phyloP scores from a whole-genome alignment of 2,113 vertebrate species.

The Onychostruthus taczanowskii region DNA sequence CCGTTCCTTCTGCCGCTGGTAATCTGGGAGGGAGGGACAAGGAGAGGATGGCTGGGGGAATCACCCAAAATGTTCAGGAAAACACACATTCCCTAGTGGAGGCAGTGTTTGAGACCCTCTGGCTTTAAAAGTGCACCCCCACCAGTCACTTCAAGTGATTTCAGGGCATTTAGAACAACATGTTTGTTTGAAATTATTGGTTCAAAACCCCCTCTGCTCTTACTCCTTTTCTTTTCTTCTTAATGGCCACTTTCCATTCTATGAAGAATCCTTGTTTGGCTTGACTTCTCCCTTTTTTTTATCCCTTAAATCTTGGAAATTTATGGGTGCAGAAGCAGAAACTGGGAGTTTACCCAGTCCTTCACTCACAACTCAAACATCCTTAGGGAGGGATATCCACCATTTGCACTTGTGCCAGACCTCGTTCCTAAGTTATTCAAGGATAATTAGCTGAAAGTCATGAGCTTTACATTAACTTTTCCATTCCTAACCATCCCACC shows the following conservation, averaged over 20 bases:
- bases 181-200: not conserved
- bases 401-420: not conserved
- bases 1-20: slow-evolving; percentile 95
- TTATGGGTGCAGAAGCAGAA: not conserved
- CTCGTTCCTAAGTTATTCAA: not conserved
- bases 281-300: not conserved
- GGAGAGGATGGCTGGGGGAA: not conserved
- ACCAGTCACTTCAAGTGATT: not conserved
- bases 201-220: not conserved
- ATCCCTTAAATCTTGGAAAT: not conserved
- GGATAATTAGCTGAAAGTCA: not conserved
- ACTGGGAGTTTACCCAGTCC: not conserved
- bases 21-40: slow-evolving; percentile 77
- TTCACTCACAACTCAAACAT: not conserved
- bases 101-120: not conserved
- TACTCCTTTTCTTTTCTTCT: not conserved
- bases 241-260: not conserved
- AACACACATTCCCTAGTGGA: not conserved
- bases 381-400: not conserved
- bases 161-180: not conserved
- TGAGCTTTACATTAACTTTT: not conserved
- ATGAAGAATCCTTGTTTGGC: not conserved
- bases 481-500: not conserved
- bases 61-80: not conserved
- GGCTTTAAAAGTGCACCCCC: not conserved